Evolutionary conservation across 2,888 invertebrate species (phyloP), one percentile per base, ranked within the genome.

Genomic region (Dendrolimus pini): DNA sequence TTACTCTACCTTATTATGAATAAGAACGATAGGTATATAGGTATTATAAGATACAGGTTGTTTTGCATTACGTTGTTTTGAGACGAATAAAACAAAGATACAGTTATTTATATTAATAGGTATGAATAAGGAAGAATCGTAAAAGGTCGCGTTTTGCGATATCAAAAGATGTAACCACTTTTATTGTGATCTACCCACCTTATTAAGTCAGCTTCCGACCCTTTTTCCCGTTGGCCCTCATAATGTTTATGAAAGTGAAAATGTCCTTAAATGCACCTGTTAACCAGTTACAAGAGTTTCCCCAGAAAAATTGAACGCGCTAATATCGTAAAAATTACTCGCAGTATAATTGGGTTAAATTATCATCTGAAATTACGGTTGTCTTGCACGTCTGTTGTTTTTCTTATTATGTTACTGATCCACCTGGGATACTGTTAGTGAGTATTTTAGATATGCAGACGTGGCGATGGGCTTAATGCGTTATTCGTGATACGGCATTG

Each of bases 191-290:
- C 79, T 75, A 74, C 74, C 75, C 65, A 70, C 72, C 79, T 83
- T 82, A 85, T 85, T 83, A 85, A 83, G 83, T 80, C 82, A 74
- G 78, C 72, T 68, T 71, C 71, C 75, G 76, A 77, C 82, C 82
- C 75, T 80, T 79, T 75, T 76, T 62, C 61, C 63, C 64, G 57
- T 58, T 52, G 41, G 41, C 55, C 54, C 57, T 73, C 66, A 65
- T 77, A 77, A 80, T 77, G 78, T 78, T 82, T 82, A 82, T 80
- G 74, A 80, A 80, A 79, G 80, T 79, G 78, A 80, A 73, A 83
- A 83, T 77, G 75, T 77, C 75, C 74, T 83, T 79, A 78, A 80
- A 74, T 80, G 78, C 85, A 85, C 83, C 83, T 85, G 84, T 77
- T 82, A 76, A 70, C 72, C 71, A 65, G 69, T 74, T 72, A 73